Conservation (phyloP, 2,888 invertebrate species). For the Plebejus argus region DNA sequence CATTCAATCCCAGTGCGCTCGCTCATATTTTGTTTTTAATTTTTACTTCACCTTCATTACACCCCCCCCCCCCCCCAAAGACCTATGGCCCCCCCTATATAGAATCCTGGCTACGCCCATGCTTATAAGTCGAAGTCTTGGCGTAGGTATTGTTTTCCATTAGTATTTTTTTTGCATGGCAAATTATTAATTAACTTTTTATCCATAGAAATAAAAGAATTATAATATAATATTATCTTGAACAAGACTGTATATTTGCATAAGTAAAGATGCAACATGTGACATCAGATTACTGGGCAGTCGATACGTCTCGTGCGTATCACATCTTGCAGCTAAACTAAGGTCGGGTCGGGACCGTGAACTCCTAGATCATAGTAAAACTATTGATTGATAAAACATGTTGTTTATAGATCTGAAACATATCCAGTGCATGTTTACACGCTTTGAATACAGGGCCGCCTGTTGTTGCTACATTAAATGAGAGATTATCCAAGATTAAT, state of each 20-base stretch:
- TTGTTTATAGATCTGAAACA: constrained; percentile 13
- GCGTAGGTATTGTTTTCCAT: background rate
- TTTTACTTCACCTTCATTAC: too few species aligned
- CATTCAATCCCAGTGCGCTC: too few species aligned
- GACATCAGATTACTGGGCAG: background rate
- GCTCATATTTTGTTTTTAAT: too few species aligned
- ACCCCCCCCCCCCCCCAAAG: too few species aligned
- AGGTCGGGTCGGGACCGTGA: constrained; percentile 25
- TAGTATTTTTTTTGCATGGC: background rate
- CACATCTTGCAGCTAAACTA: background rate
- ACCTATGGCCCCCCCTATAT: too few species aligned
- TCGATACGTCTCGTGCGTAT: constrained; percentile 2
- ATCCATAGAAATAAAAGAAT: background rate
- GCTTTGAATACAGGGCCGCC: background rate
- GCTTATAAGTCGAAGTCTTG: background rate
- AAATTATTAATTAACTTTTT: too few species aligned
- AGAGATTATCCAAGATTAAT: background rate
- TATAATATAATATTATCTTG: background rate
- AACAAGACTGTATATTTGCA: background rate
- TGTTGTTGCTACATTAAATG: background rate
- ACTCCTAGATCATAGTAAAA: constrained; percentile 11
- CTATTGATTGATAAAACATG: constrained; percentile 22
- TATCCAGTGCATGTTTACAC: constrained; percentile 2
- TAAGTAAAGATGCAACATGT: background rate
- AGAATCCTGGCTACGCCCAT: too few species aligned